A percentile compares a stretch with the other conserved stretches of the same genome.
Conservation (phyloP, 92 coral and sea anemone species). For the Parazoanthus darwini region DNA sequence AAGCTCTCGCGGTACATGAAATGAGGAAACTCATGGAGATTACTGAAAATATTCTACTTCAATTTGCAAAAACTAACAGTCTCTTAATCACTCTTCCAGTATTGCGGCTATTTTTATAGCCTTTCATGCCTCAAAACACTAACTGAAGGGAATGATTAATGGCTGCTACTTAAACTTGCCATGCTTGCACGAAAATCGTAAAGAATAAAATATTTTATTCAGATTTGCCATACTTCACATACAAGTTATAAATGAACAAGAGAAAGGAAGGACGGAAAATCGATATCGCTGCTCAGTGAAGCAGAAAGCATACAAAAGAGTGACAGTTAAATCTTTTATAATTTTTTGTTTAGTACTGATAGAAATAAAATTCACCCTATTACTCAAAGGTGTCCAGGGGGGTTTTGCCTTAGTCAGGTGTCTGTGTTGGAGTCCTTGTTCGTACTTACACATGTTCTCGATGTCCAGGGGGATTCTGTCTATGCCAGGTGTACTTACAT, state of each 20-base stretch:
- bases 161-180: neutral
- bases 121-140: neutral
- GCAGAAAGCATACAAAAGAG: neutral
- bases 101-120: neutral
- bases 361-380: neutral
- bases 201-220: too few relatives aligned
- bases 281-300: neutral
- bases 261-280: neutral
- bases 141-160: neutral
- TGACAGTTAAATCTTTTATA: too few relatives aligned
- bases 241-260: neutral
- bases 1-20: neutral
- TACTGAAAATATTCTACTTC: too few relatives aligned
- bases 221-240: too few relatives aligned
- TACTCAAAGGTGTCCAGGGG: too few relatives aligned
- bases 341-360: neutral
- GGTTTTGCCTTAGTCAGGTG: slow-evolving; percentile 97
- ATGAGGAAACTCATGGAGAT: too few relatives aligned
- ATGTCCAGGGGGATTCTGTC: neutral
- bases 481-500: neutral
- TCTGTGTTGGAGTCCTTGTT: slow-evolving; percentile 70
- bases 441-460: too few relatives aligned
- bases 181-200: neutral
- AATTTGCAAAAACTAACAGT: too few relatives aligned
- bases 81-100: neutral